Base-by-base conservation (phyloP, 2,797 vertebrate genomes). In the Macroramphosus scolopax region DNA sequence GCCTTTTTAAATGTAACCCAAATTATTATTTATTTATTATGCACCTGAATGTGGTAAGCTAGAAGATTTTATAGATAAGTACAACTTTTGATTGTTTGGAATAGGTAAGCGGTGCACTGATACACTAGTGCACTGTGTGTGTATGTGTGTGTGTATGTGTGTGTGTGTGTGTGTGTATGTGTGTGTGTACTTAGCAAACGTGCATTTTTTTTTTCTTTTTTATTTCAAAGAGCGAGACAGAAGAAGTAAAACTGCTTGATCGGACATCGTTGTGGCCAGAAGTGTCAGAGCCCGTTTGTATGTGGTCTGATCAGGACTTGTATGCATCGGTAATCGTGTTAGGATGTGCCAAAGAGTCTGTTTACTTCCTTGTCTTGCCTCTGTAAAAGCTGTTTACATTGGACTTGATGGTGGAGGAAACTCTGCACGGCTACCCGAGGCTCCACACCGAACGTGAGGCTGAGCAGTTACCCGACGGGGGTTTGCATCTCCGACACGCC, bases 271-370 rank as follows among this genome's bases (percentile, higher is more conserved):
- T 31, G 34, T 11, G 22, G 66, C 62, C 78, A 33, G 15, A 24
- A 45, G 24, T 5, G 13, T 26, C 31, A 37, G 64, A 54, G 28
- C 47, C 58, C 31, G 61, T 70, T 66, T 66, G 62, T 55, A 11
- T 13, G 32, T 30, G 15, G 60, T 72, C 46, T 52, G 26, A 63
- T 64, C 70, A 35, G 56, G 72, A 82, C 80, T 71, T 50, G 1
- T 16, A 51, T 63, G 67, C 72, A 81, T 81, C 80, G 68, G 24
- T 67, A 44, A 30, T 37, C 22, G 35, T 66, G 73, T 79, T 58
- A 58, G 79, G 86, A 83, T 77, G 88, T 89, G 89, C 89, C 89
- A 91, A 90, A 90, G 89, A 90, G 79, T 85, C 68, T 77, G 78
- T 85, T 83, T 83, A 83, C 78, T 82, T 80, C 72, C 76, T 64